Percentiles rank a stretch among this genome's conserved stretches.
These are phyloP conservation scores for Stegastes partitus DNA, from an alignment of 2,113 vertebrate genomes.

Conservation along the genomic window DNA sequence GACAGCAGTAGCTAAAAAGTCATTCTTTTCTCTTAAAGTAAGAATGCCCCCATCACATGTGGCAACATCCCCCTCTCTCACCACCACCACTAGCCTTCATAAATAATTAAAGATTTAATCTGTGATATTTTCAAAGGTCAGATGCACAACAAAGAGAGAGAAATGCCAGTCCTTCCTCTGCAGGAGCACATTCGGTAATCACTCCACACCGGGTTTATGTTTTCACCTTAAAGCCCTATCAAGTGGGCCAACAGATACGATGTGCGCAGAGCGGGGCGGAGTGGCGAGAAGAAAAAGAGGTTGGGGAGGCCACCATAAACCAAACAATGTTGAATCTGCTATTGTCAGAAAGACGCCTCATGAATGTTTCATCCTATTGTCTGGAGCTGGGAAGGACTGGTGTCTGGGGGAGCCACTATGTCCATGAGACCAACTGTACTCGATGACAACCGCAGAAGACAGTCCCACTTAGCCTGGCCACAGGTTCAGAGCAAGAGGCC, in stretches of 20 bases:
- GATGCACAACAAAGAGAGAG: conserved; percentile 86
- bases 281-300: neutral
- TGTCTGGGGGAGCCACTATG: neutral
- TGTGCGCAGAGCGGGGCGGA: neutral
- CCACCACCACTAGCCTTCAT: conserved; percentile 86
- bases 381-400: conserved; percentile 31
- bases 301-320: conserved; percentile 15
- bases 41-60: conserved; percentile 53
- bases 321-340: conserved; percentile 56
- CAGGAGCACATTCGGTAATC: conserved; percentile 60
- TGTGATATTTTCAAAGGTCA: conserved; percentile 97
- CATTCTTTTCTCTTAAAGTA: conserved; percentile 19
- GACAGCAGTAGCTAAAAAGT: neutral
- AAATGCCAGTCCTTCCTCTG: conserved; percentile 77
- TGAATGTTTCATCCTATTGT: conserved; percentile 74
- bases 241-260: conserved; percentile 54
- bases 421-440: conserved; percentile 33
- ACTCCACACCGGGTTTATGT: conserved; percentile 58
- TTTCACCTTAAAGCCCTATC: conserved; percentile 63
- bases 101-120: conserved; percentile 98
- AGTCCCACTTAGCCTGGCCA: conserved; percentile 47
- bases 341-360: conserved; percentile 49
- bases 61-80: conserved; percentile 71
- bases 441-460: conserved; percentile 38
- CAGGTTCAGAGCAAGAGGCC: conserved; percentile 48